A percentile compares a stretch with the other conserved stretches of the same genome.
Conservation (phyloP, 2,888 invertebrate species). For the Silvanus unidentatus region DNA sequence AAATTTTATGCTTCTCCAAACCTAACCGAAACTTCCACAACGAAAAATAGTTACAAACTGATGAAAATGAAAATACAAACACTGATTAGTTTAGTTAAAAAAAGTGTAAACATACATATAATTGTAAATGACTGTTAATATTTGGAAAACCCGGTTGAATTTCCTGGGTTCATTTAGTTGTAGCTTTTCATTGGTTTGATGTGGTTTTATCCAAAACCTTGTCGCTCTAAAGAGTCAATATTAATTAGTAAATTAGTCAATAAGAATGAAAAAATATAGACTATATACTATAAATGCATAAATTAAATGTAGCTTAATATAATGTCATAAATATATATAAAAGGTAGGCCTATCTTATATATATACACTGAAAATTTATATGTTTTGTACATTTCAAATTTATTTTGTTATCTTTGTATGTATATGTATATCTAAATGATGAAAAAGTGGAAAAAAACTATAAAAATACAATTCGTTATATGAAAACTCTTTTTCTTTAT, state of each 20-base stretch:
- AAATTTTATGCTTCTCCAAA: too few species aligned
- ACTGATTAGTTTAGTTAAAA: too few species aligned
- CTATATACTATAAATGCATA: constrained; percentile 31
- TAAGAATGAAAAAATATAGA: constrained; percentile 33
- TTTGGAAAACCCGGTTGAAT: constrained; percentile 11
- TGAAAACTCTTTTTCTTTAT: constrained; percentile 24
- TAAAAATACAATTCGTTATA: constrained; percentile 1
- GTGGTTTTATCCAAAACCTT: constrained; percentile 27
- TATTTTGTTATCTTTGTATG: constrained; percentile 38
- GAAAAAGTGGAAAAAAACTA: not conserved
- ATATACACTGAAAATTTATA: constrained; percentile 38
- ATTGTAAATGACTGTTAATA: constrained; percentile 40
- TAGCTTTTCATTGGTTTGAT: constrained; percentile 32
- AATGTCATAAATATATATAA: constrained; percentile 31
- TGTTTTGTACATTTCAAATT: constrained; percentile 39
- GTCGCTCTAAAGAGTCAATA: constrained; percentile 46
- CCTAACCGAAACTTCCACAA: too few species aligned
- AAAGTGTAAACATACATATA: constrained; percentile 24
- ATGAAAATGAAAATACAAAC: too few species aligned
- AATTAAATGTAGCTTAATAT: constrained; percentile 37
- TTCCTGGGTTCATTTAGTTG: constrained; percentile 14
- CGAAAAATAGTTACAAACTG: too few species aligned
- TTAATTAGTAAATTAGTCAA: constrained; percentile 36
- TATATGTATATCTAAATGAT: constrained; percentile 12
- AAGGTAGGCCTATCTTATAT: constrained; percentile 44